phyloP scores from a whole-genome alignment of 2,797 vertebrate species.

The Anolis apletophallus region DNA sequence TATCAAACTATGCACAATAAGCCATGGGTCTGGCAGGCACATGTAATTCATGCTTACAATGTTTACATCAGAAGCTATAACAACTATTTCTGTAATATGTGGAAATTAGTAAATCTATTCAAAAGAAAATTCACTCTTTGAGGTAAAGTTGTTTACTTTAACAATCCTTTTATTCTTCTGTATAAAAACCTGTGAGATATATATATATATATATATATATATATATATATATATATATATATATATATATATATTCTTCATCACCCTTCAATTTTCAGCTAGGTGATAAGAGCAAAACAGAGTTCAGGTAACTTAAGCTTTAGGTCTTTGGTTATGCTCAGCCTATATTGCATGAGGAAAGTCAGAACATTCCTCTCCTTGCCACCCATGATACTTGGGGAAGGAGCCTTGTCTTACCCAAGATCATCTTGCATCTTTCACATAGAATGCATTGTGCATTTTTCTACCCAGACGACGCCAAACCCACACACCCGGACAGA shows the following conservation, averaged over 20 bases:
- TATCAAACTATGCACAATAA: background rate
- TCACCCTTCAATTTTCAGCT: slow-evolving; percentile 50
- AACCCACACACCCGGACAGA: slow-evolving; percentile 68
- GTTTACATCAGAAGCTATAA: background rate
- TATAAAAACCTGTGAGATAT: background rate
- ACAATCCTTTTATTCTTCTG: background rate
- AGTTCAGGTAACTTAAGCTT: slow-evolving; percentile 59
- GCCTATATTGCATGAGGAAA: slow-evolving; percentile 49
- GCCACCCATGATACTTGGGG: slow-evolving; percentile 45
- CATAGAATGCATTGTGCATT: slow-evolving; percentile 76
- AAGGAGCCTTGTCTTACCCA: slow-evolving; percentile 30
- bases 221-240: background rate
- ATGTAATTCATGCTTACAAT: background rate
- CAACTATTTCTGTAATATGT: background rate
- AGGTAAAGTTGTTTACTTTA: background rate
- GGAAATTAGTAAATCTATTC: background rate
- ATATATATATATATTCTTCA: slow-evolving; percentile 36
- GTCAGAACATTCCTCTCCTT: slow-evolving; percentile 44
- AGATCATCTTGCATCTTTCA: slow-evolving; percentile 65
- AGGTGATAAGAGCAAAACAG: slow-evolving; percentile 54
- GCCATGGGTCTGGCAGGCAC: background rate
- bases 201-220: background rate
- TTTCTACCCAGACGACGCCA: slow-evolving; percentile 77
- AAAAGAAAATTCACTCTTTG: slow-evolving; percentile 15
- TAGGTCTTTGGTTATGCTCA: slow-evolving; percentile 19